phyloP scores from a whole-genome alignment of 2,888 invertebrate species.

The Calliopum simillimum region DNA sequence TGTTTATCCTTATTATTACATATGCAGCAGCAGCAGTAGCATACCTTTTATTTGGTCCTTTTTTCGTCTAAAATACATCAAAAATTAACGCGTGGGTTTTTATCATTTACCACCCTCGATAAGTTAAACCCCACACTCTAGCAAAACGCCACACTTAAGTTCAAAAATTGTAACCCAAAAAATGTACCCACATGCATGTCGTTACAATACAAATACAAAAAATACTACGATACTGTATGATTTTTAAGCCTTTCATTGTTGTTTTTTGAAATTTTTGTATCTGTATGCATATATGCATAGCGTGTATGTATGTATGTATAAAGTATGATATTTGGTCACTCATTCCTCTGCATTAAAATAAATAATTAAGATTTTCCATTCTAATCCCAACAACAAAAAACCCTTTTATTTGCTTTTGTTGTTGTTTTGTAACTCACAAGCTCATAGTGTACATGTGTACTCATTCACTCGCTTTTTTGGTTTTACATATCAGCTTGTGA shows the following conservation, averaged over 20 bases:
- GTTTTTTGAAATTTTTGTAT: conserved; percentile 3
- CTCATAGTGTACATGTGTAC: too few relatives aligned
- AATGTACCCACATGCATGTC: conserved; percentile 9
- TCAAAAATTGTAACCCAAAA: too few relatives aligned
- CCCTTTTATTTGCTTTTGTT: conserved; percentile 21
- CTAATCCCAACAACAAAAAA: conserved; percentile 8
- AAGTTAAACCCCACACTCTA: too few relatives aligned
- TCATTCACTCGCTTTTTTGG: too few relatives aligned
- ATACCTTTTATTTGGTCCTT: conserved; percentile 25
- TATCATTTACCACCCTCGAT: conserved; percentile 12
- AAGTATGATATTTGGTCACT: conserved; percentile 21
- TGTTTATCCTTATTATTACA: conserved; percentile 29
- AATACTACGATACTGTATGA: conserved; percentile 1
- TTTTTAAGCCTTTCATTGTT: conserved; percentile 17
- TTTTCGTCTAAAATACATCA: conserved; percentile 20
- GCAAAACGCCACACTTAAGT: too few relatives aligned
- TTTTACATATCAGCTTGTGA: too few relatives aligned
- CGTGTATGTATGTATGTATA: too few relatives aligned
- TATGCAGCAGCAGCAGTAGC: neutral
- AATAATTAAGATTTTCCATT: conserved; percentile 30
- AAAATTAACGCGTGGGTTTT: conserved; percentile 25
- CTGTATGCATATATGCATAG: neutral
- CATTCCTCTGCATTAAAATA: conserved; percentile 34
- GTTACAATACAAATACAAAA: neutral
- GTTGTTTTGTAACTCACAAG: neutral